Evolutionary conservation across 2,888 invertebrate species (phyloP), one percentile per base, ranked within the genome.

Genomic region (Phoronis australis): DNA sequence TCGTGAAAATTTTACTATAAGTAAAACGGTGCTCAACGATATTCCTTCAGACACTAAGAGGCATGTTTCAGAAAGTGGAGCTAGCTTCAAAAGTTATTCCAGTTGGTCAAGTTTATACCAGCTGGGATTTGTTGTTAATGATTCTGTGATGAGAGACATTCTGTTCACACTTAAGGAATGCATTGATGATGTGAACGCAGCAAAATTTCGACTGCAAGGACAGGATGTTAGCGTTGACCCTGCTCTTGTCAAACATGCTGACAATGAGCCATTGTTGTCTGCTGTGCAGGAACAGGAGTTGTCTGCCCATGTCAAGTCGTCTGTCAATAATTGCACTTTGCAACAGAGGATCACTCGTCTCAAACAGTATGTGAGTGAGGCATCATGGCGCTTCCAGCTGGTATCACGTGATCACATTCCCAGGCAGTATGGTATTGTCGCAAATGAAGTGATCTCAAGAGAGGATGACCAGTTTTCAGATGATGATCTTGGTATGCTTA

Each of bases 311-410:
- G 57, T 70, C 15, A 60, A 60, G 38, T 62, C 62, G 4, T 63
- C 64, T 43, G 53, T 72, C 37, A 51, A 52, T 6, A 50, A 47
- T 42, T 64, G 64, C 4, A 46, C 50, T 1, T 40, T 71, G 35
- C 61, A 64, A 45, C 61, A 60, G 79, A 46, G 80, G 69, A 50
- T 80, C 78, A 61, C 80, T 1, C 62, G 61, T 44, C 58, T 75
- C 37, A 61, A 63, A 9, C 66, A 82, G 76, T 74, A 81, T 76
- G 80, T 86, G 3, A 82, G 81, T 55, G 86, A 87, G 71, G 86
- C 85, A 5, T 78, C 82, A 51, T 88, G 87, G 87, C 82, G 87
- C 64, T 78, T 86, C 60, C 85, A 87, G 65, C 72, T 88, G 41
- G 81, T 87, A 4, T 59, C 61, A 25, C 61, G 65, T n/a, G 65